phyloP scores from a whole-genome alignment of 2,797 vertebrate genomes.

The Coccyzus lansbergi region DNA sequence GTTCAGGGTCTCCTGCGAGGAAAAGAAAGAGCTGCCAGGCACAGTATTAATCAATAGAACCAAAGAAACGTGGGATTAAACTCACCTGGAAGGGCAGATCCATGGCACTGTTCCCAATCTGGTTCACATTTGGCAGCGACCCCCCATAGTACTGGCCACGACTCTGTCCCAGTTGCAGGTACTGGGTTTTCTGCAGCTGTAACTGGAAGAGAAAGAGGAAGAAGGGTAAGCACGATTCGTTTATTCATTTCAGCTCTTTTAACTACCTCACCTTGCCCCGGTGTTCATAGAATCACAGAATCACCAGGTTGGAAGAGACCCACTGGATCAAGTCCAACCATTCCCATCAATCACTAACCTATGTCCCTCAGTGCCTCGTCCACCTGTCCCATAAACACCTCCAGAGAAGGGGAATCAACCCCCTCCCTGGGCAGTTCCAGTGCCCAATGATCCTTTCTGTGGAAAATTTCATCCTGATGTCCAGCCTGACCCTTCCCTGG shows the following conservation, averaged over 20 bases:
- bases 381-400: no score
- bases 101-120: constrained; percentile 96
- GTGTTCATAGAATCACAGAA: no score
- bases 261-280: background rate
- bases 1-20: background rate
- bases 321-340: no score
- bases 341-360: no score
- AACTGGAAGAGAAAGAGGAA: constrained; percentile 78
- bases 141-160: constrained; percentile 98
- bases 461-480: no score
- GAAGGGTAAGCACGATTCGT: background rate
- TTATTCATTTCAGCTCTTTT: background rate
- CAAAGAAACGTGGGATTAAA: fast-evolving
- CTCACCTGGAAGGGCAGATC: constrained; percentile 99
- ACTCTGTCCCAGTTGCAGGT: constrained; percentile 98
- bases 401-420: no score
- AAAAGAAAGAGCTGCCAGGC: background rate
- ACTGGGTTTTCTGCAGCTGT: constrained; percentile 99
- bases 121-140: constrained; percentile 99
- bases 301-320: no score
- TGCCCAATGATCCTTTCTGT: no score
- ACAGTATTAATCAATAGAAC: no score
- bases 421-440: no score
- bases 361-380: no score
- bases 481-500: no score